These are phyloP conservation scores for Cygnus buccinator DNA, from an alignment of 2,113 vertebrate species.

Conservation along the genomic window DNA sequence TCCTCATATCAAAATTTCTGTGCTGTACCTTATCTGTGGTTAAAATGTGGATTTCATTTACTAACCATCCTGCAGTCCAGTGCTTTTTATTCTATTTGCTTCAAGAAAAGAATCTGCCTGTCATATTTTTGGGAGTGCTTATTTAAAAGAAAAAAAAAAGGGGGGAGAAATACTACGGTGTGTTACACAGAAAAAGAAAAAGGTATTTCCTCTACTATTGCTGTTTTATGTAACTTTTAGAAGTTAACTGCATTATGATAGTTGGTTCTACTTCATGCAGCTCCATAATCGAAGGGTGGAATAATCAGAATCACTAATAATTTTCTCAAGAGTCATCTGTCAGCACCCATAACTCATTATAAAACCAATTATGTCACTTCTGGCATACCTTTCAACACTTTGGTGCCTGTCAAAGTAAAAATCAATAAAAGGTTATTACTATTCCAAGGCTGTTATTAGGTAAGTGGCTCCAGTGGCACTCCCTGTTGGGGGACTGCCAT, in stretches of 20 bases:
- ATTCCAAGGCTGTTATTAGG: not conserved
- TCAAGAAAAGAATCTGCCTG: not conserved
- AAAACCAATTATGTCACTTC: constrained; percentile 6
- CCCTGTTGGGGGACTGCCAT: not conserved
- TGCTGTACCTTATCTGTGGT: not conserved
- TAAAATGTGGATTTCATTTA: not conserved
- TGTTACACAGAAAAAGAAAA: not conserved
- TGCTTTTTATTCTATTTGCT: not conserved
- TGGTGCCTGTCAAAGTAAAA: constrained; percentile 13
- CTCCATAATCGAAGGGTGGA: not conserved
- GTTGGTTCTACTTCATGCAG: not conserved
- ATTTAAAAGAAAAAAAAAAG: not conserved
- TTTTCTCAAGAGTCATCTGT: constrained; percentile 14
- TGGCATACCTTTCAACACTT: not conserved
- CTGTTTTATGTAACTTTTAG: not conserved
- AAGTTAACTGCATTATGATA: not conserved
- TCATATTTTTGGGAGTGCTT: not conserved
- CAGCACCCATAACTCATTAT: constrained; percentile 20
- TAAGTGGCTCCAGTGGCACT: not conserved
- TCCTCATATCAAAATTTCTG: not conserved
- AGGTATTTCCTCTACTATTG: not conserved
- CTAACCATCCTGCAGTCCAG: not conserved
- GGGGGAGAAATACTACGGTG: not conserved
- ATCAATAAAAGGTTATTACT: not conserved
- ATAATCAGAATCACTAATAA: constrained; percentile 20